These are phyloP conservation scores for Xestoiulus laeticollis DNA, from an alignment of 2,888 invertebrate species.

Conservation along the genomic window DNA sequence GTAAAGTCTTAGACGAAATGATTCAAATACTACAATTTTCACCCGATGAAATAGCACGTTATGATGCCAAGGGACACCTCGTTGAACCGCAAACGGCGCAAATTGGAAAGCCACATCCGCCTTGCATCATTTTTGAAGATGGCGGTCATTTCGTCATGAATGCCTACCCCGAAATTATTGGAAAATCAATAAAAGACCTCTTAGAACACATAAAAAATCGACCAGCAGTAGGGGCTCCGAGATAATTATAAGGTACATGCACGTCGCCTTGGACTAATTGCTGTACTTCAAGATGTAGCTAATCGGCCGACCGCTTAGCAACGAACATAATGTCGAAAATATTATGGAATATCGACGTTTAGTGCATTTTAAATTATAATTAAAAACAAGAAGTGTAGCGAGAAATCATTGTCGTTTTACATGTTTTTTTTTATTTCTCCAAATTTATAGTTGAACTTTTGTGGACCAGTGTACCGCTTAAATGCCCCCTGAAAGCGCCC, in stretches of 20 bases:
- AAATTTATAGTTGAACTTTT: background rate
- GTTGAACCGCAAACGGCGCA: background rate
- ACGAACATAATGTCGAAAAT: too few species aligned
- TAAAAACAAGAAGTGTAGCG: background rate
- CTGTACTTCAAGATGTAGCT: too few species aligned
- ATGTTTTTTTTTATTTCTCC: background rate
- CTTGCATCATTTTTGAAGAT: slow-evolving; percentile 17
- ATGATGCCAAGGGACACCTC: background rate
- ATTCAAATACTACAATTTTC: background rate
- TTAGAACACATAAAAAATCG: background rate
- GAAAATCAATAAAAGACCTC: slow-evolving; percentile 8
- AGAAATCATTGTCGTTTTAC: background rate
- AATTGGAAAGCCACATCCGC: background rate
- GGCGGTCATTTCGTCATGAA: slow-evolving; percentile 41
- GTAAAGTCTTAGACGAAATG: background rate
- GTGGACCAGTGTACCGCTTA: background rate
- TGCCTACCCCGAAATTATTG: background rate
- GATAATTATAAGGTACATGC: too few species aligned
- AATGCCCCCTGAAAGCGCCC: background rate
- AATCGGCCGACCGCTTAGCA: too few species aligned
- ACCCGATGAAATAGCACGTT: background rate
- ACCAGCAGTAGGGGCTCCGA: too few species aligned
- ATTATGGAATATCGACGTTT: background rate
- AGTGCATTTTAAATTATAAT: background rate
- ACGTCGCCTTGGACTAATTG: too few species aligned